Evolutionary conservation across 1,140 invertebrate genomes (phyloP).

Genomic region (Condylostylus longicornis): DNA sequence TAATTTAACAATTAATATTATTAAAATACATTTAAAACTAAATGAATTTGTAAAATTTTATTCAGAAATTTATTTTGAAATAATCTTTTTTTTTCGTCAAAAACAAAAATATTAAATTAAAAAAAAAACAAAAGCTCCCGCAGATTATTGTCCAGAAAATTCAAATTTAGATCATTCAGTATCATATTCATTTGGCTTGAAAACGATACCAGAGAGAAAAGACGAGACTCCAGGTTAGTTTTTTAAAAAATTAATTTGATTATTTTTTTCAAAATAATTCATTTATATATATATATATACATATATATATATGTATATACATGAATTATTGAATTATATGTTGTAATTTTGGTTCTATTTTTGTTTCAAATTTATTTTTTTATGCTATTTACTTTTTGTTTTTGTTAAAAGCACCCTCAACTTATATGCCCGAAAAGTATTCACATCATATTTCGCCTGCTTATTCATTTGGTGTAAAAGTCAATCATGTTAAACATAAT

Average conservation of each 20-base stretch:
- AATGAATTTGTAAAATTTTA: too few species aligned
- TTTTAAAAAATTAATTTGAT: conserved; percentile 16
- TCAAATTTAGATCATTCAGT: conserved; percentile 42
- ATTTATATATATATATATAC: too few species aligned
- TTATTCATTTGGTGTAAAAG: conserved; percentile 45
- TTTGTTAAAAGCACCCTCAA: conserved; percentile 33
- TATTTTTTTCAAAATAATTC: conserved; percentile 29
- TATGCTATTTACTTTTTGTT: conserved; percentile 30
- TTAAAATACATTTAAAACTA: too few species aligned
- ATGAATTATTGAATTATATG: too few species aligned
- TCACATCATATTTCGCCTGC: conserved; percentile 42
- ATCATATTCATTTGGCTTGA: conserved; percentile 45
- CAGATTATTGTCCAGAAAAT: conserved; percentile 46
- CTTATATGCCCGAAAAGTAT: conserved; percentile 47
- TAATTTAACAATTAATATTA: too few species aligned
- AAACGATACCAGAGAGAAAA: conserved; percentile 44
- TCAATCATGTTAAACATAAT: conserved; percentile 36
- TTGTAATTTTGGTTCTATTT: conserved; percentile 3
- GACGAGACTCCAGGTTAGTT: conserved; percentile 50
- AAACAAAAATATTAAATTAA: too few species aligned
- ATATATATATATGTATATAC: too few species aligned
- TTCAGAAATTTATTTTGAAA: too few species aligned
- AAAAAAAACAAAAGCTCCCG: conserved; percentile 48
- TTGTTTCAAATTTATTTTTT: conserved; percentile 1
- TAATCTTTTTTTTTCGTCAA: too few species aligned